phyloP scores from a whole-genome alignment of 2,888 invertebrate genomes.

The Cenopis cana region DNA sequence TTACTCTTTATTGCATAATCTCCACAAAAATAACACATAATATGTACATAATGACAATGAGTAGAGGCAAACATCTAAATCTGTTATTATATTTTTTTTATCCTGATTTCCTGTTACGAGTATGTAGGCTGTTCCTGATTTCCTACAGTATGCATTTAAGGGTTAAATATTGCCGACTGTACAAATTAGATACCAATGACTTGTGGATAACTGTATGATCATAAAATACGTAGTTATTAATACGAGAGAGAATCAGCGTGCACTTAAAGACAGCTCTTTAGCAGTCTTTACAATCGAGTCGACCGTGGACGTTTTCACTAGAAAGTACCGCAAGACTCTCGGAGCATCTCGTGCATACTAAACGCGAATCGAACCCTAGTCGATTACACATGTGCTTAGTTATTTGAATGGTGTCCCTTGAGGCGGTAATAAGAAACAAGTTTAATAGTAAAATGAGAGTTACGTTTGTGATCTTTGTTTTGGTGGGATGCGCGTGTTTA shows the following conservation, averaged over 20 bases:
- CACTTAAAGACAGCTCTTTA: slow-evolving; percentile 61
- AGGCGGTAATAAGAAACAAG: slow-evolving; percentile 62
- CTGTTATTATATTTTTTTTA: no score
- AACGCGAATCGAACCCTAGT: slow-evolving; percentile 67
- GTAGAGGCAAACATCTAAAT: no score
- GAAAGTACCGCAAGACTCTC: slow-evolving; percentile 82
- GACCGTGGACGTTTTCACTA: slow-evolving; percentile 72
- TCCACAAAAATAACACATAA: no score
- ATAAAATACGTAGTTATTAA: slow-evolving; percentile 16
- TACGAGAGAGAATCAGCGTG: slow-evolving; percentile 52
- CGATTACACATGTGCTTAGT: slow-evolving; percentile 70
- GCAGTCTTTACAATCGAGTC: slow-evolving; percentile 50
- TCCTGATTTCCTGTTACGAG: no score
- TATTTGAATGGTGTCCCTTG: slow-evolving; percentile 79
- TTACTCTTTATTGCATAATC: no score
- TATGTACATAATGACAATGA: no score
- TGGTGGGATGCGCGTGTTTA: slow-evolving; percentile 57
- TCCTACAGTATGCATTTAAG: no score
- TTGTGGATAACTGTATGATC: slow-evolving; percentile 7
- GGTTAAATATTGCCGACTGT: no score
- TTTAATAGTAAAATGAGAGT: slow-evolving; percentile 65
- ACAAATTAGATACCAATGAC: neutral
- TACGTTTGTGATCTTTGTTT: slow-evolving; percentile 59
- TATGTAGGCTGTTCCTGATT: no score
- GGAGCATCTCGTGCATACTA: slow-evolving; percentile 81